Evolutionary conservation across 2,888 invertebrate species (phyloP).

Genomic region (Callyntrura sp.): DNA sequence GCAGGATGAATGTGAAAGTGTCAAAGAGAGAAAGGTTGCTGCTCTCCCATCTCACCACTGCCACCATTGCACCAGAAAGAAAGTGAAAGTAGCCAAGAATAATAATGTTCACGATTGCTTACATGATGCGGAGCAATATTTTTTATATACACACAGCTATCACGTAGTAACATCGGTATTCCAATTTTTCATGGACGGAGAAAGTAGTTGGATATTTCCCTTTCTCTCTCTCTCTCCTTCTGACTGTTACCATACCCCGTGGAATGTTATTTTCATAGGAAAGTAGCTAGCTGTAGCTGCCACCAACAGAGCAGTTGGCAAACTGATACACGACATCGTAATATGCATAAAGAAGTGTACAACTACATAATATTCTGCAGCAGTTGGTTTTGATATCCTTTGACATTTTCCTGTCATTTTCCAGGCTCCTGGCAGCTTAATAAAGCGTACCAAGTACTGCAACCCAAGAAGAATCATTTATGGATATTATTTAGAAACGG

Average conservation of each 20-base stretch:
- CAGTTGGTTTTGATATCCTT: constrained; percentile 35
- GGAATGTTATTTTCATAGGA: not conserved
- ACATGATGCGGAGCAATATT: not conserved
- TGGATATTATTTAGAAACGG: constrained; percentile 1
- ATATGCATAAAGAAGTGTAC: not conserved
- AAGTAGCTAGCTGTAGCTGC: not conserved
- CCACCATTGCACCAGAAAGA: not conserved
- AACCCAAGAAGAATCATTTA: constrained; percentile 42
- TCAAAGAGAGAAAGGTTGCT: constrained; percentile 68
- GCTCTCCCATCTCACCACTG: constrained; percentile 13
- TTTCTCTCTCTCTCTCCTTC: too few relatives aligned
- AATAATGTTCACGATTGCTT: too few relatives aligned
- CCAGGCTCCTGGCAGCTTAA: constrained; percentile 46
- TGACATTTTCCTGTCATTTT: constrained; percentile 57
- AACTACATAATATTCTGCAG: not conserved
- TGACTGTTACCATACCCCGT: too few relatives aligned
- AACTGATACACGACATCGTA: not conserved
- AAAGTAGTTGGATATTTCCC: not conserved
- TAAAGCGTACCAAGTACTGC: constrained; percentile 9
- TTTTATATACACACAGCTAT: not conserved
- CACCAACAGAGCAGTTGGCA: not conserved
- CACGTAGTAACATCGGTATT: too few relatives aligned
- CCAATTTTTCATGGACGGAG: not conserved
- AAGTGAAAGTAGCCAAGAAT: constrained; percentile 25
- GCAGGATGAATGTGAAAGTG: constrained; percentile 67